Base-by-base conservation (phyloP, 1,140 invertebrate species). In the Probaryconus sp. region DNA sequence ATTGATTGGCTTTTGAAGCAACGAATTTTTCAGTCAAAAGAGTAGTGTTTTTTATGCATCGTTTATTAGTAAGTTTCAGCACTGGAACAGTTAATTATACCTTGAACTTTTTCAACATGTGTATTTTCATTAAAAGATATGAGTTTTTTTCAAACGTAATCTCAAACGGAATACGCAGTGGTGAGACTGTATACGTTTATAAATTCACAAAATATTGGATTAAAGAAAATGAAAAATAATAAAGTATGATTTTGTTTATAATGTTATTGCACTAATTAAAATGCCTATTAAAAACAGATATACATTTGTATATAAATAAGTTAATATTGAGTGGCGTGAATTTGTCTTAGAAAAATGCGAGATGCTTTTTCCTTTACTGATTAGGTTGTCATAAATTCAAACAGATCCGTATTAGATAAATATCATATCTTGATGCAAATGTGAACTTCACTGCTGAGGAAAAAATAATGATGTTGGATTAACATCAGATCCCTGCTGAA, bases 61-160 rank as follows among this genome's bases (percentile, higher is more conserved):
- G 68, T 56, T 45, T 64, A 71, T 71, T 64, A 64, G 58, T 71
- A 58, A 64, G 58, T 58, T 56, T 42, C 42, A 56, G 42, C 28
- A 35, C 50, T 63, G 47, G 48, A 18, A 63, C 53, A 53, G 55
- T 47, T 70, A 70, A 70, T 61, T 61, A 70, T 70, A 40, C 56
- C 40, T 30, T 0, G 14, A 47, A 40, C 43, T 61, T 70, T 70
- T 70, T 70, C 60, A n/a, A 51, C 47, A 30, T 16, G 11, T 24
- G 31, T 53, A 69, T 40, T 60, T 69, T 18, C 33, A 24, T 24
- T 10, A 45, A 60, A 68, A 51, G 53, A 47, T 45, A 47, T 31
- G 45, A 24, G 7, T 20, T 50, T 38, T 61, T 58, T 67, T 51
- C 37, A 63, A 24, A 43, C 35, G 18, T 47, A 43, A 35, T 18